A percentile compares a stretch with the other conserved stretches of the same genome.
These are phyloP conservation scores for Andrena bicolor DNA, from an alignment of 2,888 invertebrate genomes.

Conservation along the genomic window DNA sequence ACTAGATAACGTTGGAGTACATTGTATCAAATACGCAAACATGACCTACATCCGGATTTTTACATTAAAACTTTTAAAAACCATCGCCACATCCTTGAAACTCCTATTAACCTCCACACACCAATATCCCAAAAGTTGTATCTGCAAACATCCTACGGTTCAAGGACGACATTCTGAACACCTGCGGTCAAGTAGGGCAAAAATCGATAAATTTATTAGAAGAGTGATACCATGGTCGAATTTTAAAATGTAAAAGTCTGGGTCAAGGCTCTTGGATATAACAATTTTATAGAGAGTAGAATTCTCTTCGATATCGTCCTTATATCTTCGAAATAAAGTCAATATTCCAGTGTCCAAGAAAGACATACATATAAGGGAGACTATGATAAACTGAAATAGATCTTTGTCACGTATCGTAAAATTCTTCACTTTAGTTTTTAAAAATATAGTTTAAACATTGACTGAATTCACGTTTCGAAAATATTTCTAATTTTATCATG, in stretches of 20 bases:
- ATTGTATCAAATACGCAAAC: slow-evolving; percentile 10
- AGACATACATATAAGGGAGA: no score
- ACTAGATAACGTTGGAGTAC: neutral
- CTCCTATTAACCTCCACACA: neutral
- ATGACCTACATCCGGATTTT: slow-evolving; percentile 24
- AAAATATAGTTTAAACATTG: no score
- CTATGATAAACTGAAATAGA: no score
- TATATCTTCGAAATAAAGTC: neutral
- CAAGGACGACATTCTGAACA: slow-evolving; percentile 22
- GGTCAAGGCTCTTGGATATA: neutral
- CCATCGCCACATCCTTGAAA: neutral
- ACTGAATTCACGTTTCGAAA: no score
- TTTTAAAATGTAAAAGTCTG: neutral
- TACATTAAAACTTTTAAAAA: slow-evolving; percentile 33
- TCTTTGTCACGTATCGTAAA: no score
- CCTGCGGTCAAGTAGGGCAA: neutral
- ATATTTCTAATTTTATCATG: neutral
- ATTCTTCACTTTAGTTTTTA: no score
- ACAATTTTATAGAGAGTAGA: neutral
- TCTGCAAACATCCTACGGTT: slow-evolving; percentile 6
- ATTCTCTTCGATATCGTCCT: neutral
- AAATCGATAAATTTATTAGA: slow-evolving; percentile 19
- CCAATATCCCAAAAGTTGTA: slow-evolving; percentile 26
- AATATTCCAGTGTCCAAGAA: no score
- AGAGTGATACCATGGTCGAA: neutral